Evolutionary conservation across 2,113 vertebrate genomes (phyloP).

Genomic region (Dicaeum eximium): DNA sequence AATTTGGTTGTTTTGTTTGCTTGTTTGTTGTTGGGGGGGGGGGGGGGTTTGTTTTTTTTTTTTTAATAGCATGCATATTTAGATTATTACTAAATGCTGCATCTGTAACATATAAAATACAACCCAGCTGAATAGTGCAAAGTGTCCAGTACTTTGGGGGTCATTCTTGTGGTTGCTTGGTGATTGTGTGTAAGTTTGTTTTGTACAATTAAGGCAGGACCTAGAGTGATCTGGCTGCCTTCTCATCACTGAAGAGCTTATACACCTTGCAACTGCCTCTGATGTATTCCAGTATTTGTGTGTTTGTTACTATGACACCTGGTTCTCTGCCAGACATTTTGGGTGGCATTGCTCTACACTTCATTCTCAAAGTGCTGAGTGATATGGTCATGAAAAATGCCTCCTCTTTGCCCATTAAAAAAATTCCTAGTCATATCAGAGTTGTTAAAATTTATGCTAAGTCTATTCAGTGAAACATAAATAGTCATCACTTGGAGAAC

Average conservation of each 20-base stretch:
- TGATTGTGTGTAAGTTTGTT: neutral
- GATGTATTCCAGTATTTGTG: neutral
- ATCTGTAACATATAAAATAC: neutral
- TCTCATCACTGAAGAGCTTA: neutral
- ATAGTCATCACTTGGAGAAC: slow-evolving; percentile 55
- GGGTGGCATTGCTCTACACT: neutral
- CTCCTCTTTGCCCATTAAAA: slow-evolving; percentile 1
- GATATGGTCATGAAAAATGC: slow-evolving; percentile 1
- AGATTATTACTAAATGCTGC: neutral
- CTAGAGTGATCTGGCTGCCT: neutral
- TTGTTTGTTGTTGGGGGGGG: too few species aligned
- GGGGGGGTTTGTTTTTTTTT: too few species aligned
- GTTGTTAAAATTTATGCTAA: slow-evolving; percentile 64
- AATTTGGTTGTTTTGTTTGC: too few species aligned
- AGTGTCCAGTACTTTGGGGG: neutral
- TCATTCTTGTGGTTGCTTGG: neutral
- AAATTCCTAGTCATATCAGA: neutral
- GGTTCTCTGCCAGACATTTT: slow-evolving; percentile 50
- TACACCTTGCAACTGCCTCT: slow-evolving; percentile 35
- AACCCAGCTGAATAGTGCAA: neutral
- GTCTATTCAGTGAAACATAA: slow-evolving; percentile 61
- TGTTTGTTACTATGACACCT: slow-evolving; percentile 1
- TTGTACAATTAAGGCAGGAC: neutral
- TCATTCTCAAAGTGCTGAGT: slow-evolving; percentile 15
- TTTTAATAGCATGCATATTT: neutral